phyloP scores from a whole-genome alignment of 1,140 invertebrate species.

The Danaus plexippus region DNA sequence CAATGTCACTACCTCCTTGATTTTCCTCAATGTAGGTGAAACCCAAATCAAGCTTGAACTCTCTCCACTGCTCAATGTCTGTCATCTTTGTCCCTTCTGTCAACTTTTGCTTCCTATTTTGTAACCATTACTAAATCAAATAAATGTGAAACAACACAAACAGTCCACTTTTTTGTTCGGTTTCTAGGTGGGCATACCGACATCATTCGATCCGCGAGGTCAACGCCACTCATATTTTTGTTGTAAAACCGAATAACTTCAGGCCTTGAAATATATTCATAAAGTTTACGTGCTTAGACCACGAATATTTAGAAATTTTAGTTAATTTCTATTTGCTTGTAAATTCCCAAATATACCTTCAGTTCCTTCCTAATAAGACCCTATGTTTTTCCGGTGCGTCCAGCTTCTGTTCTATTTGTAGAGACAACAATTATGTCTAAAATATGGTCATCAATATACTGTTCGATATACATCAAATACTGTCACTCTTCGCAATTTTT shows the following conservation, averaged over 20 bases:
- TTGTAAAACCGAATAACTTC: constrained; percentile 1
- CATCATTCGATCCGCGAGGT: constrained; percentile 4
- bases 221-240: constrained; percentile 8
- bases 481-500: too few species aligned
- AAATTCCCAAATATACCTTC: constrained; percentile 20
- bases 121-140: constrained; percentile 9
- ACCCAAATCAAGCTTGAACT: too few species aligned
- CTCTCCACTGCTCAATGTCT: too few species aligned
- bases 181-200: not conserved
- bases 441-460: constrained; percentile 13
- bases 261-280: not conserved
- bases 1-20: too few species aligned
- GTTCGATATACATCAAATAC: too few species aligned
- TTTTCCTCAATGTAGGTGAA: too few species aligned
- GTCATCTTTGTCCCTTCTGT: too few species aligned
- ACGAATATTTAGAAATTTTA: constrained; percentile 14
- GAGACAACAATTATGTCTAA: constrained; percentile 1
- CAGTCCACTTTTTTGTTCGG: constrained; percentile 5
- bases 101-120: too few species aligned
- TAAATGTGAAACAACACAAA: constrained; percentile 2
- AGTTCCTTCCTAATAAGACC: constrained; percentile 3
- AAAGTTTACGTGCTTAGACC: constrained; percentile 12
- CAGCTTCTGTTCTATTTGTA: constrained; percentile 6
- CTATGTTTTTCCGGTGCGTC: constrained; percentile 4
- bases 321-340: constrained; percentile 7